A percentile compares a stretch with the other conserved stretches of the same genome.
Conservation (phyloP, 2,113 vertebrate genomes). For the Misgurnus anguillicaudatus region DNA sequence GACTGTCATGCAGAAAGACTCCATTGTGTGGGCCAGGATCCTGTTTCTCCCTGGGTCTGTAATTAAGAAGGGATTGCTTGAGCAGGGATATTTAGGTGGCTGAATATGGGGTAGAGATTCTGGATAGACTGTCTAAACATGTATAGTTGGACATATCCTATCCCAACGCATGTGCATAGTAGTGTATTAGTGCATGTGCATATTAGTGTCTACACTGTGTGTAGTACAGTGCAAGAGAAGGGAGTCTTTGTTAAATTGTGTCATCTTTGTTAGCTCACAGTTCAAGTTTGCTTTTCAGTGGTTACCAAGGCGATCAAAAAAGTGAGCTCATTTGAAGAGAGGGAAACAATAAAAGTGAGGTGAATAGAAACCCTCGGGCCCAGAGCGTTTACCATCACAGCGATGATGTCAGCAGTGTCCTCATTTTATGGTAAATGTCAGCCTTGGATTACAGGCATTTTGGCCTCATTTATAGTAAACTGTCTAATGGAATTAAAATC, state of each 20-base stretch:
- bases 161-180: neutral
- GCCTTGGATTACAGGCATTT: slow-evolving; percentile 15
- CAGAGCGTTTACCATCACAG: slow-evolving; percentile 18
- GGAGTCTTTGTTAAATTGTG: slow-evolving; percentile 56
- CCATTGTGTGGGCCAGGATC: slow-evolving; percentile 71
- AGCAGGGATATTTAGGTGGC: slow-evolving; percentile 48
- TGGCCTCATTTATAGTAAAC: neutral
- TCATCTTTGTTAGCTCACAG: slow-evolving; percentile 54
- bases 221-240: slow-evolving; percentile 42
- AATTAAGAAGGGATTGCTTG: slow-evolving; percentile 75
- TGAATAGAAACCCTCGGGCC: slow-evolving; percentile 27
- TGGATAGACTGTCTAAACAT: slow-evolving; percentile 61
- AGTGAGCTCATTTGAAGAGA: slow-evolving; percentile 57
- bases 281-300: slow-evolving; percentile 54
- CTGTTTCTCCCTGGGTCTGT: slow-evolving; percentile 73
- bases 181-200: neutral
- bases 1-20: slow-evolving; percentile 77
- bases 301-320: slow-evolving; percentile 68
- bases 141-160: slow-evolving; percentile 4
- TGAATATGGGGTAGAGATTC: slow-evolving; percentile 55
- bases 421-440: slow-evolving; percentile 46
- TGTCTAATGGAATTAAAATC: slow-evolving; percentile 5
- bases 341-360: slow-evolving; percentile 42
- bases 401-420: slow-evolving; percentile 47
- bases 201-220: slow-evolving; percentile 22